phyloP scores from a whole-genome alignment of 1,140 invertebrate genomes.

The Euwallacea similis region DNA sequence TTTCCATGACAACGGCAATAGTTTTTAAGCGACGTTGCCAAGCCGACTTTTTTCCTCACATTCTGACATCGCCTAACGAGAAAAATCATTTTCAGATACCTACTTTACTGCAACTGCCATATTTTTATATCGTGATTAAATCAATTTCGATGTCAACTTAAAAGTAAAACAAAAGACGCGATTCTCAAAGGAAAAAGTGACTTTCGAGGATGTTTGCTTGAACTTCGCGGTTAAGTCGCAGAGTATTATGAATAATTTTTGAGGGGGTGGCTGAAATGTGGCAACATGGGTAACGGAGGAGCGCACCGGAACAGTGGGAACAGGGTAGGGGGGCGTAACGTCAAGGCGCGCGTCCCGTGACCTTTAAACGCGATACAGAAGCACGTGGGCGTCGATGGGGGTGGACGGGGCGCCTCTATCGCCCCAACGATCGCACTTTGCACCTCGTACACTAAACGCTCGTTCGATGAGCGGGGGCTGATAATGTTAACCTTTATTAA shows the following conservation, averaged over 20 bases:
- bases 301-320: neutral
- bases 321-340: conserved; percentile 10
- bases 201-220: neutral
- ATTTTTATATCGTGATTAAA: neutral
- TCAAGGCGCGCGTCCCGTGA: conserved; percentile 30
- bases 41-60: no score
- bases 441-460: conserved; percentile 10
- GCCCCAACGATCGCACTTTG: conserved; percentile 11
- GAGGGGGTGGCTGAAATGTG: neutral
- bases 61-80: no score
- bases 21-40: no score
- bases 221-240: neutral
- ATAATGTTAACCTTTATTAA: no score
- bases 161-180: neutral
- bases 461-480: neutral
- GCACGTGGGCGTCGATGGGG: conserved; percentile 18
- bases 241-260: neutral
- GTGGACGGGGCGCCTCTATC: neutral
- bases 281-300: neutral
- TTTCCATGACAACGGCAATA: no score
- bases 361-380: conserved; percentile 32
- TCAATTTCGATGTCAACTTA: neutral
- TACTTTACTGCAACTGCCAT: neutral
- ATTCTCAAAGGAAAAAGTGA: neutral
- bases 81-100: no score